A percentile compares a stretch with the other conserved stretches of the same genome.
These are phyloP conservation scores for Ammodramus savannarum DNA, from an alignment of 2,113 vertebrate genomes.

Conservation along the genomic window DNA sequence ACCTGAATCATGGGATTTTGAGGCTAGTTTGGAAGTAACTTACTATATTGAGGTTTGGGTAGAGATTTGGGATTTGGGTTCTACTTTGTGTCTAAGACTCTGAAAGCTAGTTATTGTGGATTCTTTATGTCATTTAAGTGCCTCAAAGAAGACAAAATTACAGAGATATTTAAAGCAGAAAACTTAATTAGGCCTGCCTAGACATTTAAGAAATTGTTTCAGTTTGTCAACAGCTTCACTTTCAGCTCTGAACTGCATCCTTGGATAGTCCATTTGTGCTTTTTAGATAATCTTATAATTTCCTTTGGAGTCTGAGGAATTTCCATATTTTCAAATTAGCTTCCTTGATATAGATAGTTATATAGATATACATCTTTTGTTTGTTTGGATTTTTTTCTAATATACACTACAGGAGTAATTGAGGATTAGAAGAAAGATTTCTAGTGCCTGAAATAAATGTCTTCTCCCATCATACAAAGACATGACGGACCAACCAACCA, in stretches of 20 bases:
- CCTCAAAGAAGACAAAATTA: neutral
- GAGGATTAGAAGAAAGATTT: neutral
- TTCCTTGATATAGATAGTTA: neutral
- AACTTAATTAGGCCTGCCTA: neutral
- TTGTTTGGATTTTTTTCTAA: neutral
- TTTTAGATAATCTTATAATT: neutral
- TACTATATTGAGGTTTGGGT: neutral
- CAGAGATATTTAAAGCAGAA: neutral
- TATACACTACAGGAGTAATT: neutral
- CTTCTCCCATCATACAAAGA: neutral
- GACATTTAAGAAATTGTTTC: neutral
- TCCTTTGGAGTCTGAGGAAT: neutral
- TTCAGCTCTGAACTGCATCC: neutral
- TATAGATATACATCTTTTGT: neutral
- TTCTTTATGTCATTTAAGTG: neutral
- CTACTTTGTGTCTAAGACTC: neutral
- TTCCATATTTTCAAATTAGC: neutral
- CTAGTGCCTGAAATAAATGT: neutral
- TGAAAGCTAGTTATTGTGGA: neutral
- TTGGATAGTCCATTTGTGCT: neutral
- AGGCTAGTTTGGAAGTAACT: neutral
- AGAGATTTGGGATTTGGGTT: neutral
- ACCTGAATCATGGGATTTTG: neutral
- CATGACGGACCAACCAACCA: neutral
- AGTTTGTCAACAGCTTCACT: neutral